These are phyloP conservation scores for Aix galericulata DNA, from an alignment of 2,113 vertebrate genomes.

Conservation along the genomic window DNA sequence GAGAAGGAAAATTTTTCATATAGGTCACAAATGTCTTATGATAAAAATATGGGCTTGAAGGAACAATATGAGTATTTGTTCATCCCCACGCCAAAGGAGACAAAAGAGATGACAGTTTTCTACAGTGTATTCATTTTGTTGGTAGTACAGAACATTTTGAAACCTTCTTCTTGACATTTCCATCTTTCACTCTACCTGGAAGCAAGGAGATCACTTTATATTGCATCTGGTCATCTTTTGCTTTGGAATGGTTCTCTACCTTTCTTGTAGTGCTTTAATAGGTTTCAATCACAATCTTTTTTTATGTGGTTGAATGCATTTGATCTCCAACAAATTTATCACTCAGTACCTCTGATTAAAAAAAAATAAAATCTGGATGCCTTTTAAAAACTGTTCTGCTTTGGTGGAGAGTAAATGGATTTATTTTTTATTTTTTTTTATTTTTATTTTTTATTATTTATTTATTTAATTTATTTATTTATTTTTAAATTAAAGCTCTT, in stretches of 20 bases:
- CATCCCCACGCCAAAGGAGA: background rate
- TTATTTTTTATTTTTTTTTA: background rate
- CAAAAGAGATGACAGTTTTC: background rate
- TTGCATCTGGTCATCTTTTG: background rate
- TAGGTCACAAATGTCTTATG: background rate
- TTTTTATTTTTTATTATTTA: background rate
- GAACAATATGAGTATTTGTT: background rate
- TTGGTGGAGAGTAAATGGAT: slow-evolving; percentile 23
- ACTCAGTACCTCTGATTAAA: slow-evolving; percentile 6
- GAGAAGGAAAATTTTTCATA: background rate
- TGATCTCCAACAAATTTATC: slow-evolving; percentile 46
- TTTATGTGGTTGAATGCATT: slow-evolving; percentile 32
- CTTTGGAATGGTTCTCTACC: background rate
- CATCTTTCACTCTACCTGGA: background rate
- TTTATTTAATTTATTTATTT: background rate
- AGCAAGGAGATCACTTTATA: background rate
- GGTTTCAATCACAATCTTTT: slow-evolving; percentile 25
- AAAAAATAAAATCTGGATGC: background rate
- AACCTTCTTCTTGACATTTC: background rate
- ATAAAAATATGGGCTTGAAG: background rate
- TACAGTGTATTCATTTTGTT: background rate
- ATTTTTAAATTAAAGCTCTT: background rate
- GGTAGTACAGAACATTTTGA: background rate
- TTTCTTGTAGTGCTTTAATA: slow-evolving; percentile 37
- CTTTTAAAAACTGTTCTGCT: slow-evolving; percentile 51